Evolutionary conservation across 2,888 invertebrate species (phyloP).

Genomic region (Steromphala cineraria): DNA sequence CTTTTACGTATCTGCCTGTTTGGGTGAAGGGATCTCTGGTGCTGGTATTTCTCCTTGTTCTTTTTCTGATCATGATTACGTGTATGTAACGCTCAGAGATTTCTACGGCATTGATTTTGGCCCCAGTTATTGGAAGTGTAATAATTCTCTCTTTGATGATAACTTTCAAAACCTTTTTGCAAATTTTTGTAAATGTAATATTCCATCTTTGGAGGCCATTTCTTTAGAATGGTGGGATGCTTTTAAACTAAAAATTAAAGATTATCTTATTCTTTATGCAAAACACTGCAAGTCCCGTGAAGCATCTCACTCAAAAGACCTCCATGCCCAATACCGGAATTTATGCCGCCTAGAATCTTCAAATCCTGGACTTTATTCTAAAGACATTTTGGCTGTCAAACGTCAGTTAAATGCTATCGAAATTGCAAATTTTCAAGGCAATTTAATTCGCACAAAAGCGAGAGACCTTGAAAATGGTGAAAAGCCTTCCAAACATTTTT

Average conservation of each 20-base stretch:
- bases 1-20: too few relatives aligned
- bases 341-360: not conserved
- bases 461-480: not conserved
- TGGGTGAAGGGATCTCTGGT: too few relatives aligned
- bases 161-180: not conserved
- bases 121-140: not conserved
- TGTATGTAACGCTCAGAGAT: conserved; percentile 24
- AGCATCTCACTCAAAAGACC: too few relatives aligned
- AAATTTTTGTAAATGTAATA: not conserved
- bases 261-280: not conserved
- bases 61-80: not conserved
- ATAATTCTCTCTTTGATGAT: not conserved
- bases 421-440: not conserved
- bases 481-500: conserved; percentile 16
- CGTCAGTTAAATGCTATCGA: not conserved
- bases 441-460: conserved; percentile 9
- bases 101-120: not conserved
- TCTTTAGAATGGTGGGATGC: not conserved
- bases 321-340: not conserved
- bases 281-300: too few relatives aligned
- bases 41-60: too few relatives aligned
- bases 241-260: not conserved
- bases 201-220: not conserved
- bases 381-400: not conserved
- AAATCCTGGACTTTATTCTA: not conserved